A percentile compares a stretch with the other conserved stretches of the same genome.
Evolutionary conservation across 2,797 vertebrate species (phyloP).

Genomic region (Lithobates sylvaticus): DNA sequence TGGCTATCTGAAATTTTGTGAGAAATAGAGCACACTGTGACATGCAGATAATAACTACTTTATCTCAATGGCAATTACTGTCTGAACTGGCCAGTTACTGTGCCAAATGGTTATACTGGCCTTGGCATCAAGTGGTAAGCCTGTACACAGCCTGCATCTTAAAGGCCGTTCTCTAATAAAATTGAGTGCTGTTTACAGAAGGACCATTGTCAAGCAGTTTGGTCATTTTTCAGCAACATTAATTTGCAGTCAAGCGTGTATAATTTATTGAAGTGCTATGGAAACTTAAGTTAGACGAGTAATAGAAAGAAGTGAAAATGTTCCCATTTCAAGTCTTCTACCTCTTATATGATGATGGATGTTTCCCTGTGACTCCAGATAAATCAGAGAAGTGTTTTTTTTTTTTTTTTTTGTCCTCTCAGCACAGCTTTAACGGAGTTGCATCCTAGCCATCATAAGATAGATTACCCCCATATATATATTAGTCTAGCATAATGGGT

Average conservation of each 20-base stretch:
- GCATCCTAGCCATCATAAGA: constrained; percentile 31
- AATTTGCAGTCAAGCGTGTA: constrained; percentile 19
- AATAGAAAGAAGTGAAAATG: constrained; percentile 20
- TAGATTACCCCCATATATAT: constrained; percentile 52
- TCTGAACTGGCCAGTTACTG: constrained; percentile 2
- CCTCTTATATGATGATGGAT: constrained; percentile 45
- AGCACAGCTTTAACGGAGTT: constrained; percentile 48
- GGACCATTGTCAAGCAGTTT: constrained; percentile 20
- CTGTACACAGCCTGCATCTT: constrained; percentile 17
- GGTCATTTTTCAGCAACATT: constrained; percentile 41
- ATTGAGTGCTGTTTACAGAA: constrained; percentile 22
- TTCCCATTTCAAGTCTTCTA: constrained; percentile 29
- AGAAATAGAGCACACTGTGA: neutral
- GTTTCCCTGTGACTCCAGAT: constrained; percentile 15
- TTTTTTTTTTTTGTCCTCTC: constrained; percentile 38
- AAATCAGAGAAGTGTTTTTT: constrained; percentile 8
- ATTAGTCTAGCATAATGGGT: constrained; percentile 55
- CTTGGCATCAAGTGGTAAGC: constrained; percentile 1
- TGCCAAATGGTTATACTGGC: constrained; percentile 14
- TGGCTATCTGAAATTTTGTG: neutral
- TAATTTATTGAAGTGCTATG: constrained; percentile 34
- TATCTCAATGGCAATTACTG: constrained; percentile 2
- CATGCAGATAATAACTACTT: neutral
- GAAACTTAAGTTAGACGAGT: constrained; percentile 10
- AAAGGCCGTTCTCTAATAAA: constrained; percentile 23